Percentiles rank a stretch among this genome's conserved stretches.
Evolutionary conservation across 2,113 vertebrate species (phyloP).

Genomic region (Oncorhynchus clarkii): DNA sequence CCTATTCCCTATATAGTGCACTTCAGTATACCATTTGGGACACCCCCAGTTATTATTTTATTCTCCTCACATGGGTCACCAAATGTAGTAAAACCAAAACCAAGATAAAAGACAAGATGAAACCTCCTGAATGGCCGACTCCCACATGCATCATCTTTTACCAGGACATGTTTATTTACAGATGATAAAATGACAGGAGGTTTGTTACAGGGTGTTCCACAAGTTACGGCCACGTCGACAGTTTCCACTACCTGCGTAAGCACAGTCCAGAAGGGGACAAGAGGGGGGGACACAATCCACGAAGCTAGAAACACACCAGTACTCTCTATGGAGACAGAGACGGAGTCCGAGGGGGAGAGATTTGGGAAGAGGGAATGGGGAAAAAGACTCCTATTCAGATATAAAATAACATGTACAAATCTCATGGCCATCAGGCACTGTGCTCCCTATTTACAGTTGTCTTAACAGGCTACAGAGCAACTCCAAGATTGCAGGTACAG

Average conservation of each 20-base stretch:
- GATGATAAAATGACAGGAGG: constrained; percentile 69
- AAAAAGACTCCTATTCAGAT: constrained; percentile 61
- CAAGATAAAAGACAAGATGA: not conserved
- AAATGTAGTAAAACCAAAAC: not conserved
- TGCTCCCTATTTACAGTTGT: constrained; percentile 64
- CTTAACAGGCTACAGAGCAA: constrained; percentile 47
- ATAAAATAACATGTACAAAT: constrained; percentile 73
- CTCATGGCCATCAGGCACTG: constrained; percentile 65
- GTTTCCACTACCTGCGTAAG: constrained; percentile 66
- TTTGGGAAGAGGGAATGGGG: not conserved
- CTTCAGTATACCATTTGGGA: too few species aligned
- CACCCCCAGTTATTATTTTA: too few species aligned
- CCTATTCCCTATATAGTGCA: too few species aligned
- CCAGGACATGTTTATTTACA: constrained; percentile 82
- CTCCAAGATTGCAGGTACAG: constrained; percentile 48
- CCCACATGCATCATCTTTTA: constrained; percentile 58
- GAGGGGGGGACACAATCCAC: constrained; percentile 55
- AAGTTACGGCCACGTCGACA: constrained; percentile 73
- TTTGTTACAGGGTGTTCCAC: constrained; percentile 72
- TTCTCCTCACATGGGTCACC: not conserved
- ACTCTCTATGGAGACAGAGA: constrained; percentile 37
- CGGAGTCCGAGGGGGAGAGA: constrained; percentile 8
- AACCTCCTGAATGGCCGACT: constrained; percentile 19
- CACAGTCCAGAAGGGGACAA: constrained; percentile 52
- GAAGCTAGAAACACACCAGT: constrained; percentile 64